phyloP scores from a whole-genome alignment of 2,888 invertebrate genomes.

The Epiblema foenella region DNA sequence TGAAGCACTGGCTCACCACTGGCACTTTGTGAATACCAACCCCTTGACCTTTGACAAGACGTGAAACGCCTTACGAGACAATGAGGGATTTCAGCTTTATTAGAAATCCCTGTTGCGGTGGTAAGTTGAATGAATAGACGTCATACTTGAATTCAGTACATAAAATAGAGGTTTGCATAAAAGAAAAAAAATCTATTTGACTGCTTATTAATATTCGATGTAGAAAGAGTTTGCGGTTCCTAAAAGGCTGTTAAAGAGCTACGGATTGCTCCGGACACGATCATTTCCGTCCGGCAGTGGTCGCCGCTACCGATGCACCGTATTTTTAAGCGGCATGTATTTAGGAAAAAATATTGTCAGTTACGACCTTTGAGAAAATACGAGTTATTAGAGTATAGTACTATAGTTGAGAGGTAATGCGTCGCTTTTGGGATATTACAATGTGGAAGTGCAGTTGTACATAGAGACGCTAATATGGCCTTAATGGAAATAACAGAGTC shows the following conservation, averaged over 20 bases:
- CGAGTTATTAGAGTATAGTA: not conserved
- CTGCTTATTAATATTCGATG: not conserved
- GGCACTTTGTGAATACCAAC: not conserved
- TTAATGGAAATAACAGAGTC: too few species aligned
- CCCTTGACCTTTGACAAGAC: constrained; percentile 11
- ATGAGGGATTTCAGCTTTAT: constrained; percentile 3
- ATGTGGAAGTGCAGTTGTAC: not conserved
- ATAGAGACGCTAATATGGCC: too few species aligned
- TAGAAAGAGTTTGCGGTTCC: not conserved
- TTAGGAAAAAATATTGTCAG: not conserved
- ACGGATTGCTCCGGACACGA: not conserved
- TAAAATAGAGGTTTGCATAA: too few species aligned
- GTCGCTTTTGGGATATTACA: not conserved
- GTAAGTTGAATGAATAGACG: not conserved
- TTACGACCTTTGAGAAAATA: not conserved
- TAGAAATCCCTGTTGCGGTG: not conserved
- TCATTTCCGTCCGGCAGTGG: constrained; percentile 16
- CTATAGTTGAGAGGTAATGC: not conserved
- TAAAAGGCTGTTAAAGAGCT: constrained; percentile 1
- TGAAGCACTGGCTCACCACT: not conserved
- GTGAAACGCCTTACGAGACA: constrained; percentile 17
- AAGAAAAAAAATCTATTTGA: not conserved
- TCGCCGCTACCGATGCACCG: not conserved
- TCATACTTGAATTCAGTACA: not conserved
- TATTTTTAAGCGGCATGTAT: not conserved